phyloP scores from a whole-genome alignment of 2,888 invertebrate species.

The Lycia hirtaria region DNA sequence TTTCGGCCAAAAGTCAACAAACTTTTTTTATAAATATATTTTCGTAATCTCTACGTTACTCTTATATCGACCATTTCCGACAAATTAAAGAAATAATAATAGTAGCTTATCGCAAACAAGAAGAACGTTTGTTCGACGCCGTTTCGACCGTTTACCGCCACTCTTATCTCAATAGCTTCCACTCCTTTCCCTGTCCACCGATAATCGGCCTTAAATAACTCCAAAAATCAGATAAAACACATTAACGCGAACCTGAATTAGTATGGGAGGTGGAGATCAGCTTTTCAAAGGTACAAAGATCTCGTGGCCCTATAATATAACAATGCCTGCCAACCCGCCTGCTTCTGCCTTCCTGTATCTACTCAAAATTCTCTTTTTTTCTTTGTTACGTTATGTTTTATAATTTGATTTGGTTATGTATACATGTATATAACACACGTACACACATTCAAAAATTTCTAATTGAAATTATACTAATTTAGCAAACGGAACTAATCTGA shows the following conservation, averaged over 20 bases:
- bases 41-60: neutral
- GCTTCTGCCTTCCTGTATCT: too few species aligned
- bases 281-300: constrained; percentile 2
- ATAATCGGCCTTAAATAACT: constrained; percentile 62
- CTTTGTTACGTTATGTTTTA: too few species aligned
- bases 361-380: too few species aligned
- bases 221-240: constrained; percentile 70
- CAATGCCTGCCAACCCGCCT: too few species aligned
- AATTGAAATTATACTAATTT: too few species aligned
- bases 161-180: constrained; percentile 27
- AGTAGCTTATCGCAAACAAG: constrained; percentile 13
- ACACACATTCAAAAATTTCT: too few species aligned
- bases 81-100: neutral
- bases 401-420: too few species aligned
- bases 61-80: neutral
- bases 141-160: constrained; percentile 16
- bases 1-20: too few species aligned
- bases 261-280: constrained; percentile 24
- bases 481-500: too few species aligned
- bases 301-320: too few species aligned
- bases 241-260: constrained; percentile 61
- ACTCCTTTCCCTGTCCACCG: constrained; percentile 29
- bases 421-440: too few species aligned
- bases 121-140: constrained; percentile 9
- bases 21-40: too few species aligned